Conservation (phyloP, 2,797 vertebrate species). For the Pipistrellus kuhlii region DNA sequence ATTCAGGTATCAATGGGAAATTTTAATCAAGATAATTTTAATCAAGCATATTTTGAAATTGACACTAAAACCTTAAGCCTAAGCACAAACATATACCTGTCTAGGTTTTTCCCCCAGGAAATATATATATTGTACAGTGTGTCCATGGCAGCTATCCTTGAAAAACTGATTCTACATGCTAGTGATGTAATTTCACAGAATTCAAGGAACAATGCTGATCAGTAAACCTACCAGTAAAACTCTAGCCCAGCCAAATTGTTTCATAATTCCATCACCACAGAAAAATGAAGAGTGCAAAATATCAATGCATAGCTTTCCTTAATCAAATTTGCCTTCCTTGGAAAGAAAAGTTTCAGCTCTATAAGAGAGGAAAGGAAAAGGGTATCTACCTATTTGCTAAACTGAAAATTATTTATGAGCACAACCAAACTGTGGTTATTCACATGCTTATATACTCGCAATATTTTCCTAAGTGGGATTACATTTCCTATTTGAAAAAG, state of each 20-base stretch:
- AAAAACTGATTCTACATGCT: conserved; percentile 69
- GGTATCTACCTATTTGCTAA: conserved; percentile 37
- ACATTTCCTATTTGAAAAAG: background rate
- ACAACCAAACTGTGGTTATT: background rate
- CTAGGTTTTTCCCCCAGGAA: background rate
- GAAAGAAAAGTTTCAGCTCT: conserved; percentile 48
- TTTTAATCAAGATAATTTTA: background rate
- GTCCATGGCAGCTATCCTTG: conserved; percentile 24
- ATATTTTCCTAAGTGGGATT: conserved; percentile 53
- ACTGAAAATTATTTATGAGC: conserved; percentile 6
- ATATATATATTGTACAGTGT: background rate
- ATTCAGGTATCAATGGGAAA: too few species aligned
- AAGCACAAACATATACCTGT: background rate
- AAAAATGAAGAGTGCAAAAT: conserved; percentile 33
- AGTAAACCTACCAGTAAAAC: conserved; percentile 9
- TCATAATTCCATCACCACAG: conserved; percentile 15
- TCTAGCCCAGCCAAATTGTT: background rate
- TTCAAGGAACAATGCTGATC: background rate
- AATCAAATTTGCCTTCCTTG: conserved; percentile 26
- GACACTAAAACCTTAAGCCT: background rate
- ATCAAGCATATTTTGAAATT: conserved; percentile 54
- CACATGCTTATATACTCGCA: background rate
- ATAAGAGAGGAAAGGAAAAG: background rate
- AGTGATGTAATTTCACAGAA: conserved; percentile 71
- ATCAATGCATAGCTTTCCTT: background rate